A percentile compares a stretch with the other conserved stretches of the same genome.
These are phyloP conservation scores for Notolabrus celidotus DNA, from an alignment of 2,797 vertebrate genomes.

Conservation along the genomic window DNA sequence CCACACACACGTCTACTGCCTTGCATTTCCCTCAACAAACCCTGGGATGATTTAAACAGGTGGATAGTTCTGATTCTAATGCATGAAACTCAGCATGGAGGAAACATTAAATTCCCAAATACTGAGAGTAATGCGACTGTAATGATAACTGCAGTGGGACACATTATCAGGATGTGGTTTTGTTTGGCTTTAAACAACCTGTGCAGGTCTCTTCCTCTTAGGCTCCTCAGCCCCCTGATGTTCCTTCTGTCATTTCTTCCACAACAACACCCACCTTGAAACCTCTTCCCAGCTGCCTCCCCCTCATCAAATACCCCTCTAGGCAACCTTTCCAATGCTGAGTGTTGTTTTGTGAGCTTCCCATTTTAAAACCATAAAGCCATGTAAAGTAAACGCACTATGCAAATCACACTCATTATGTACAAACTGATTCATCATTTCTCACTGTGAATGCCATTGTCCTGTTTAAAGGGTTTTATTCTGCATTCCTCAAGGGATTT, in stretches of 20 bases:
- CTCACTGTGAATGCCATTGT: constrained; percentile 30
- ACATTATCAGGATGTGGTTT: constrained; percentile 64
- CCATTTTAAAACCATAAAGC: constrained; percentile 46
- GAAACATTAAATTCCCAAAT: constrained; percentile 34
- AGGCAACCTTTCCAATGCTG: constrained; percentile 53
- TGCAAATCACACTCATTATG: constrained; percentile 65
- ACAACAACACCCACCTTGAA: constrained; percentile 66
- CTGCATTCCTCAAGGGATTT: constrained; percentile 29
- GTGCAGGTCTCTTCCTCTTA: constrained; percentile 41
- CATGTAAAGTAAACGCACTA: constrained; percentile 37
- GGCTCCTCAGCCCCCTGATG: constrained; percentile 63
- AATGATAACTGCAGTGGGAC: constrained; percentile 49
- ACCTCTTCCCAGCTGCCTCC: constrained; percentile 65
- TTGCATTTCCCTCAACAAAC: constrained; percentile 28
- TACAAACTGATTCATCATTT: constrained; percentile 34
- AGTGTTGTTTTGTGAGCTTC: constrained; percentile 46
- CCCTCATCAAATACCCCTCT: constrained; percentile 59
- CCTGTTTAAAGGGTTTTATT: constrained; percentile 15
- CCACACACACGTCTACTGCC: constrained; percentile 28
- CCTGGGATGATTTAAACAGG: constrained; percentile 50
- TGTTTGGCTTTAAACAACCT: constrained; percentile 58
- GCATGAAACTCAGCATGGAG: constrained; percentile 49
- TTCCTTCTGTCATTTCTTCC: constrained; percentile 70
- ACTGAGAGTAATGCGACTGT: constrained; percentile 29
- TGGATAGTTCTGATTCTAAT: constrained; percentile 25